These are phyloP conservation scores for Drosophila lacicola DNA, from an alignment of 2,888 invertebrate genomes.

Conservation along the genomic window DNA sequence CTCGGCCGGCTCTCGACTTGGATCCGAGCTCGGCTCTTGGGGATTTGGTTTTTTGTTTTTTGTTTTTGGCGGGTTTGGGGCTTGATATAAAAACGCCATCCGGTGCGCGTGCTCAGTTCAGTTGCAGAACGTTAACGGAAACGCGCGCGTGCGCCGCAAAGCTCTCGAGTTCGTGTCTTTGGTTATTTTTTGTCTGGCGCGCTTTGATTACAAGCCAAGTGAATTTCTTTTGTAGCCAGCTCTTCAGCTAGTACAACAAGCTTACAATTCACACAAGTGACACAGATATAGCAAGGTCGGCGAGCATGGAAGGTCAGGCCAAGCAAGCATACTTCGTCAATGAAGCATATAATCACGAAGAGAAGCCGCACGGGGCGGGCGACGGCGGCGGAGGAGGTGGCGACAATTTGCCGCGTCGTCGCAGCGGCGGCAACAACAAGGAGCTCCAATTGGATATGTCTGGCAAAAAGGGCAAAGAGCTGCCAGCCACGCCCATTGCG, in stretches of 20 bases:
- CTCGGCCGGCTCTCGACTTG: constrained; percentile 24
- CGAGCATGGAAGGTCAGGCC: constrained; percentile 71
- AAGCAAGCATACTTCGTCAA: constrained; percentile 78
- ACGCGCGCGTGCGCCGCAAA: constrained; percentile 67
- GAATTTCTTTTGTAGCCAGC: constrained; percentile 56
- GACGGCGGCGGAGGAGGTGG: constrained; percentile 23
- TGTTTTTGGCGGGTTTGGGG: constrained; percentile 1
- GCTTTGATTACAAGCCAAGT: constrained; percentile 41
- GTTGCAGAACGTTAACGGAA: constrained; percentile 76
- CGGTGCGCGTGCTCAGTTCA: constrained; percentile 76
- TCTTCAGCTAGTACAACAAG: neutral
- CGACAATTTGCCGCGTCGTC: constrained; percentile 72
- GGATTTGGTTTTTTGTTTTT: constrained; percentile 1
- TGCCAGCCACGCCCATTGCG: constrained; percentile 7
- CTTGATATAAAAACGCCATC: constrained; percentile 67
- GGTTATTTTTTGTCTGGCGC: constrained; percentile 13
- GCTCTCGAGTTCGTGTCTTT: constrained; percentile 30
- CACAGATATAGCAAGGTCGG: constrained; percentile 50
- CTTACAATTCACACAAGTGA: constrained; percentile 46
- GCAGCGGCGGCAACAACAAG: constrained; percentile 78
- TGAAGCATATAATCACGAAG: constrained; percentile 73
- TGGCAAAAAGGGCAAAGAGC: constrained; percentile 41
- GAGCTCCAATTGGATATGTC: constrained; percentile 71
- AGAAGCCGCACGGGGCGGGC: constrained; percentile 46
- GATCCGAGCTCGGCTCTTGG: constrained; percentile 14